Evolutionary conservation across 1,140 invertebrate genomes (phyloP).

Genomic region (Centruroides vittatus): DNA sequence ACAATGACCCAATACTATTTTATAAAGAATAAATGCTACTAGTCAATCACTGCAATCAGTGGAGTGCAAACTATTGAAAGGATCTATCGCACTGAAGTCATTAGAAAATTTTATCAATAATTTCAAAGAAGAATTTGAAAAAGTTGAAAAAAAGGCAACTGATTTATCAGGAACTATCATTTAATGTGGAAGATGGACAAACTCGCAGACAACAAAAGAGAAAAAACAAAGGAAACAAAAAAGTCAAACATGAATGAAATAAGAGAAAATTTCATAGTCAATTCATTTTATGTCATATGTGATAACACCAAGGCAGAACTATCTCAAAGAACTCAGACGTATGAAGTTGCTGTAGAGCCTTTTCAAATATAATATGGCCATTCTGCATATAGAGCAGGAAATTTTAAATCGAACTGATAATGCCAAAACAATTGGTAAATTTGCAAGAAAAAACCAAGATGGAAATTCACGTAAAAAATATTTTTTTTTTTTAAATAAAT

Average conservation of each 20-base stretch:
- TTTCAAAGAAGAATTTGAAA: background rate
- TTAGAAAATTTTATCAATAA: background rate
- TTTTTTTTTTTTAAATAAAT: no score
- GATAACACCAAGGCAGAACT: background rate
- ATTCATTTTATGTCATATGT: constrained; percentile 1
- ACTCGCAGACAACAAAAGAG: background rate
- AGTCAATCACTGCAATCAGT: background rate
- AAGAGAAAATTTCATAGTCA: background rate
- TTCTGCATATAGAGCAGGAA: background rate
- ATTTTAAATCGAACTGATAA: background rate
- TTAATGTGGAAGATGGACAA: background rate
- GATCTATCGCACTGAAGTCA: background rate
- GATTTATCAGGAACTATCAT: background rate
- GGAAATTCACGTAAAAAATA: background rate
- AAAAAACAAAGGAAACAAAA: no score
- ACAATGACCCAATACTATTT: background rate
- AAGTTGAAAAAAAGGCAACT: background rate
- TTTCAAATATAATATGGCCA: background rate
- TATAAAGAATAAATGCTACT: background rate
- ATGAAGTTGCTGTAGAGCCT: background rate
- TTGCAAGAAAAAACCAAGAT: background rate
- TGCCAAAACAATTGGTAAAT: background rate
- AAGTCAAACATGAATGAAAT: background rate
- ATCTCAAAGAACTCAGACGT: background rate
- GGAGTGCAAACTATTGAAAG: background rate